Evolutionary conservation across 2,113 vertebrate genomes (phyloP), one percentile per base, ranked within the genome.

Genomic region (Rana temporaria): DNA sequence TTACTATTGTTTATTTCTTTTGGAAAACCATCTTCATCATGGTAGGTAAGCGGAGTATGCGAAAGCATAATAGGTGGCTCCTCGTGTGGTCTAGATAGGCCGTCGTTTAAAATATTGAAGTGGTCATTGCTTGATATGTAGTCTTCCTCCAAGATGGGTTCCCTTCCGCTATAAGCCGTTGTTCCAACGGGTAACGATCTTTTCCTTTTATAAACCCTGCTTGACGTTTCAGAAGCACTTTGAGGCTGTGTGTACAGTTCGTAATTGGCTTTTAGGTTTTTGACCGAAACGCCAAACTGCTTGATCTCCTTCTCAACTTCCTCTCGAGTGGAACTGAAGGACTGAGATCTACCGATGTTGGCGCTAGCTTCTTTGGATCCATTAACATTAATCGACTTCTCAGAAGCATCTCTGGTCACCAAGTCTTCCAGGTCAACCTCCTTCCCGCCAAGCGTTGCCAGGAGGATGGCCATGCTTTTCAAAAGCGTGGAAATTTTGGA

Each of bases 231-330:
- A 15, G 85, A 53, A 67, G 85, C 81, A 20, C n/a, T 72, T 26
- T 86, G 89, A 0, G 76, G 59, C 57, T 86, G 93, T 72, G 85
- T 89, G 0, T 91, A 92, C 60, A 91, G 87, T 90, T 99, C 98
- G 4, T 98, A 99, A 88, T 95, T 94, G 74, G 97, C 96, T 73
- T 97, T 96, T 55, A 99, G 94, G 84, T 93, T 97, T 86, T 92
- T 94, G 65, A 99, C 97, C 0, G 97, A 99, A 62, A 99, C 96
- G 0, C 97, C 97, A 17, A 91, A 98, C 84, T 96, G 96, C 76
- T 95, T 91, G 82, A 99, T 97, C 89, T 99, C 98, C 0, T 92
- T 95, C 78, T 96, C 95, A 81, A 96, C 94, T 6, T 97, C 96
- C 82, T 97, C 95, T 67, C 95, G 91, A 57, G 93, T 96, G 81